phyloP scores from a whole-genome alignment of 2,113 vertebrate species.

The Cololabis saira region DNA sequence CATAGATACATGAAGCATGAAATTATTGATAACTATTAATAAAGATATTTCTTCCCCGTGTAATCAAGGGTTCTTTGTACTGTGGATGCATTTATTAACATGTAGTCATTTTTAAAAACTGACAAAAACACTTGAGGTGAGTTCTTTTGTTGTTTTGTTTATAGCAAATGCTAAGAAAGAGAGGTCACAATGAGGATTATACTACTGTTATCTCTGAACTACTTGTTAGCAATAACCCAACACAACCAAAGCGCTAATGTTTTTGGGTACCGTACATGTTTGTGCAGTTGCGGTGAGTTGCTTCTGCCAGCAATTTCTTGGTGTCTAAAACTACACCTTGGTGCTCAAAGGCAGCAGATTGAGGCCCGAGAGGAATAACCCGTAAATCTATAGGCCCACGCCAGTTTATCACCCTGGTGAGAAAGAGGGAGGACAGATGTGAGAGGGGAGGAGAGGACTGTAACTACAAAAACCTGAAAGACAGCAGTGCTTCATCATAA shows the following conservation, averaged over 20 bases:
- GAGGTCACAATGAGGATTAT: no score
- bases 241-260: no score
- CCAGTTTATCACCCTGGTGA: conserved; percentile 70
- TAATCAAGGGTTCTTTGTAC: neutral
- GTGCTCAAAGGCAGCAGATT: conserved; percentile 42
- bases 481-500: conserved; percentile 5
- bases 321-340: conserved; percentile 65
- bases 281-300: neutral
- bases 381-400: conserved; percentile 64
- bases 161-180: no score
- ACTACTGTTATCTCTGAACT: no score
- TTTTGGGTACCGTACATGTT: neutral
- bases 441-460: conserved; percentile 8
- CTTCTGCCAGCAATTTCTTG: conserved; percentile 17
- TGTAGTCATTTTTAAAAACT: neutral
- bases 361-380: conserved; percentile 41
- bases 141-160: no score
- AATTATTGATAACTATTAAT: conserved; percentile 9
- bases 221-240: no score
- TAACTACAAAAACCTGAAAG: conserved; percentile 20
- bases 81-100: neutral
- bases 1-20: neutral
- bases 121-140: no score
- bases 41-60: conserved; percentile 31
- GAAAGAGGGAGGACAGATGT: conserved; percentile 53